Conservation (phyloP, 2,113 vertebrate genomes). For the Vidua macroura region DNA sequence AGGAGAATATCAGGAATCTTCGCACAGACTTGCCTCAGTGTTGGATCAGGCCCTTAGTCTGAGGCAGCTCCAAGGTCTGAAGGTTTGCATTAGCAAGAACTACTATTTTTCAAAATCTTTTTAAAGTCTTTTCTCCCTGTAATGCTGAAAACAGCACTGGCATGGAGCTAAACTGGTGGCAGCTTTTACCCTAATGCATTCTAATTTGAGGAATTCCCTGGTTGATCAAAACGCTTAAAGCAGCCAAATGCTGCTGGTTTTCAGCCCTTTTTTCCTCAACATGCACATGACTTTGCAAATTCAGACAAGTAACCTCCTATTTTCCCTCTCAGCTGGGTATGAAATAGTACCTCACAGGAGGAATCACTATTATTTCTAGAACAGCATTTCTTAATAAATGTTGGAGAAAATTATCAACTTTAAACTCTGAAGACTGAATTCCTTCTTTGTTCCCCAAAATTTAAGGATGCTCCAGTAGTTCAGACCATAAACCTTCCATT, state of each 20-base stretch:
- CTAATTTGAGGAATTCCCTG: conserved; percentile 37
- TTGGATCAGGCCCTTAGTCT: not conserved
- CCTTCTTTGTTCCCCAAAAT: not conserved
- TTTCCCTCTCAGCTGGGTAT: conserved; percentile 39
- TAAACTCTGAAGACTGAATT: not conserved
- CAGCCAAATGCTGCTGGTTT: not conserved
- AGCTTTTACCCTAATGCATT: not conserved
- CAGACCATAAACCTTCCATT: not conserved
- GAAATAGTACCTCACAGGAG: not conserved
- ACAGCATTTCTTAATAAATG: conserved; percentile 5
- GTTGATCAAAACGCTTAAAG: not conserved
- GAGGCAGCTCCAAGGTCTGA: not conserved
- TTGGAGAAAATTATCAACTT: not conserved
- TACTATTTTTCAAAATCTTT: conserved; percentile 28
- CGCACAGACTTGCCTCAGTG: not conserved
- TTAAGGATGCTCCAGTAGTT: not conserved
- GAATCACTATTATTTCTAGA: conserved; percentile 52
- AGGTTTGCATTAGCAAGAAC: conserved; percentile 22
- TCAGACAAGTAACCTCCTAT: conserved; percentile 10
- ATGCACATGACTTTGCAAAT: not conserved
- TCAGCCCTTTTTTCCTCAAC: not conserved
- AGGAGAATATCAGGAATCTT: not conserved
- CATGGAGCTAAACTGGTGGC: not conserved
- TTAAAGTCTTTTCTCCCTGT: not conserved
- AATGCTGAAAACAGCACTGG: not conserved